phyloP scores from a whole-genome alignment of 1,140 invertebrate species.

The Elymnias hypermnestra region DNA sequence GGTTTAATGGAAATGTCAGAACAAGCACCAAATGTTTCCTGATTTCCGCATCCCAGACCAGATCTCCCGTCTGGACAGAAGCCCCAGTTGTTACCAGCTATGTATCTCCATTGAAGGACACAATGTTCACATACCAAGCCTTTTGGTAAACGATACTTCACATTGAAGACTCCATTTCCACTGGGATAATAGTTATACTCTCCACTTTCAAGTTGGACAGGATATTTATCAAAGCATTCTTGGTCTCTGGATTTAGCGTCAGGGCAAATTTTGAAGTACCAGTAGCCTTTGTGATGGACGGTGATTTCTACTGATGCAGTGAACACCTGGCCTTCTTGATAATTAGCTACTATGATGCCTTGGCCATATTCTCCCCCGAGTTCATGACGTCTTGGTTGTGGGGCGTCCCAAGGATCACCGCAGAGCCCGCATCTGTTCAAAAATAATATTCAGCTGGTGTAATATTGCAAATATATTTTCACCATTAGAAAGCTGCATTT shows the following conservation, averaged over 20 bases:
- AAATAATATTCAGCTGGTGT: no score
- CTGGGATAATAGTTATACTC: conserved; percentile 82
- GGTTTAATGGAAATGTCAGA: conserved; percentile 84
- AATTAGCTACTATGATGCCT: conserved; percentile 84
- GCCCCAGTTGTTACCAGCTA: conserved; percentile 89
- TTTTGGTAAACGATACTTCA: conserved; percentile 80
- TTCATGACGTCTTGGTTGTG: conserved; percentile 86
- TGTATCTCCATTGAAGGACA: conserved; percentile 88
- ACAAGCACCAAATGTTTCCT: conserved; percentile 91
- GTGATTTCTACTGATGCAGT: conserved; percentile 85
- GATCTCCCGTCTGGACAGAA: conserved; percentile 81
- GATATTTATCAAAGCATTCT: conserved; percentile 84
- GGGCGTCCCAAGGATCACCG: conserved; percentile 86
- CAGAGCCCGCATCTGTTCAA: no score
- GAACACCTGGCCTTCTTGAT: conserved; percentile 80
- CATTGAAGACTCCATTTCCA: conserved; percentile 82
- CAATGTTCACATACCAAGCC: conserved; percentile 85
- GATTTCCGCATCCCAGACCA: conserved; percentile 85
- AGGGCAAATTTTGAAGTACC: conserved; percentile 90
- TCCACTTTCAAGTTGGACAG: conserved; percentile 76
- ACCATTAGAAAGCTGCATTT: no score
- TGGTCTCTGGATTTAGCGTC: conserved; percentile 77
- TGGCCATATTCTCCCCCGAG: conserved; percentile 87
- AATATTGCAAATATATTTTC: no score
- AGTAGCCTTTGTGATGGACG: conserved; percentile 88